Base-by-base conservation (phyloP, 2,797 vertebrate species). In the Hoplostethus mediterraneus region DNA sequence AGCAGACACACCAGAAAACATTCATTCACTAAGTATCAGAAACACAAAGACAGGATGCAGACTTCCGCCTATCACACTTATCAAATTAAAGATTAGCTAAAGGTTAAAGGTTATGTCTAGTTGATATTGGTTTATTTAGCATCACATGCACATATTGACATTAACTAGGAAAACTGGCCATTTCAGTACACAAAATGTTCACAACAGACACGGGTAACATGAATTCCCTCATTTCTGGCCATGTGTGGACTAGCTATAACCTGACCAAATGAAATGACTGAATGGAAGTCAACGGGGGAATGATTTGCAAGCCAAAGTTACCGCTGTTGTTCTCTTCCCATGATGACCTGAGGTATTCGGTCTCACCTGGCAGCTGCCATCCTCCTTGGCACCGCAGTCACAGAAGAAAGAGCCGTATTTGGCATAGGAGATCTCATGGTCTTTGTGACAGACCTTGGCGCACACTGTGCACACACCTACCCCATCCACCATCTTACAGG, bases 321-420 rank as follows among this genome's bases (percentile, higher is more conserved):
- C 94, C 94, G 94, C 94, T 93, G 94, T 93, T 92, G 94, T 93
- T 94, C 95, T 94, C 91, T 94, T 95, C 89, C 95, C 94, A 95
- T 95, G 94, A 93, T 95, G 95, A 94, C 93, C 94, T 92, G 94
- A 95, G 90, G 94, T 94, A 93, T 94, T 94, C 93, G 93, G 93
- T 95, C 95, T 96, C 95, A 99, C 98, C 97, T 99, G 94, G 93
- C 98, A 99, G 94, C 97, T 99, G 93, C 98, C 98, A 90, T 99
- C 98, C 87, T 99, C 98, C 91, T 99, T 99, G 87, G 98, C 98
- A 84, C 98, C 98, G 87, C 98, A 99, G 95, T 99, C 98, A 91
- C 98, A 99, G 95, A 99, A 99, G 94, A 99, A 99, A 16, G 98
- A 99, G 55, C 98, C 98, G 0, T 99, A 99, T 85, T 99, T 99